Base-by-base conservation (phyloP, 2,888 invertebrate species). In the Steinernema scapterisci region DNA sequence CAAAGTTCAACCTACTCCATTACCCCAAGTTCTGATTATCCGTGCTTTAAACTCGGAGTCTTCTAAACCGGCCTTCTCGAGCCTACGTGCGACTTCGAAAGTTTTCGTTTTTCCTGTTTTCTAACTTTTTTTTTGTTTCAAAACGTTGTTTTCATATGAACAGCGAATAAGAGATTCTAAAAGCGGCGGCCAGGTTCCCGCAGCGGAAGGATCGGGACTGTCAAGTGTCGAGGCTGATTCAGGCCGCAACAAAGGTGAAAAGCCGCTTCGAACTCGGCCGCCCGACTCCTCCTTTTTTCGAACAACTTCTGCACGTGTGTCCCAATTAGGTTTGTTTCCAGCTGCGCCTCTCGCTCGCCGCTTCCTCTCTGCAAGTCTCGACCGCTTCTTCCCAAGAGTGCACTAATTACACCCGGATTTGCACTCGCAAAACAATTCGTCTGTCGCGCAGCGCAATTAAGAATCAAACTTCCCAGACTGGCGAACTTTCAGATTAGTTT, bases 301-400 rank as follows among this genome's bases (percentile, higher is more conserved):
- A n/a, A 16, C 19, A n/a, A n/a, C 48, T 48, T 48, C 63, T 63
- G 63, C 31, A 63, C 63, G 31, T n/a, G 25, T 38, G 38, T 9
- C 9, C 31, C 63, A 63, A 63, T 63, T 63, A 63, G 63, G 63
- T 31, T 63, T 63, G 63, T 63, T 63, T 63, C 63, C 63, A 54
- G 63, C 31, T 16, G 63, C 63, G 63, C 16, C 16, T 21, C 23
- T 27, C 19, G 54, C 21, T 48, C 19, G 54, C 31, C 16, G 54
- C 63, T 31, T 31, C 63, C 31, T 16, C 63, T 63, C 63, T 63
- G 63, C 63, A 54, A 21, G 11, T 13, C 25, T n/a, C n/a, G n/a
- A 31, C 27, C 63, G 23, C 38, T 38, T 48, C 48, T 48, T 48
- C 48, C n/a, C 63, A 63, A 27, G 23, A 63, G 63, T 63, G 63